Conservation (phyloP, 2,888 invertebrate genomes). For the Aproaerema taeniolella region DNA sequence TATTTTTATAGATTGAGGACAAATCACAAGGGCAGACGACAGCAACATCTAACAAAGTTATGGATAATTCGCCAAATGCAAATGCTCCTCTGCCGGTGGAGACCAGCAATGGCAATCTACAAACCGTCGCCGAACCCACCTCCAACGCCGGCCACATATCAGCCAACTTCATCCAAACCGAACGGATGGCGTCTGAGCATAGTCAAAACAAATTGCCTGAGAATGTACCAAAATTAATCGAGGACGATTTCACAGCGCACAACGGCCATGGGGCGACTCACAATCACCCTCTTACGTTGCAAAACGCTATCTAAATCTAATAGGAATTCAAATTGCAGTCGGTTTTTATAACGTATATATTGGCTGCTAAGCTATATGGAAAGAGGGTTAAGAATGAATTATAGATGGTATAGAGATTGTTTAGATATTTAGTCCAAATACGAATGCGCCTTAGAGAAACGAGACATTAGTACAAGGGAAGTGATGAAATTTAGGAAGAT, state of each 20-base stretch:
- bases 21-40: conserved; percentile 40
- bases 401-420: too few species aligned
- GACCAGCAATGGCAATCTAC: conserved; percentile 51
- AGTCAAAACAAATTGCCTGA: conserved; percentile 38
- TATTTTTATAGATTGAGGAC: conserved; percentile 54
- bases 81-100: conserved; percentile 27
- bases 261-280: conserved; percentile 51
- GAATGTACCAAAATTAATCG: conserved; percentile 32
- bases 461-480: too few species aligned
- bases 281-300: conserved; percentile 59
- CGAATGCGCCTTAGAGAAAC: too few species aligned
- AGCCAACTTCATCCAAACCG: conserved; percentile 59
- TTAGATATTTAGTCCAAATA: too few species aligned
- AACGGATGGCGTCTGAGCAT: conserved; percentile 41
- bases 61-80: conserved; percentile 36
- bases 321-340: conserved; percentile 32
- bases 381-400: too few species aligned
- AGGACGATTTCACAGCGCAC: conserved; percentile 67
- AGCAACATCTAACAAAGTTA: conserved; percentile 28
- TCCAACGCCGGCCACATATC: conserved; percentile 46
- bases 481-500: not conserved
- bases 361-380: too few species aligned
- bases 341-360: conserved; percentile 48
- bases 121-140: conserved; percentile 16
- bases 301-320: conserved; percentile 56